phyloP scores from a whole-genome alignment of 1,140 invertebrate genomes.

The Ericerus pela region DNA sequence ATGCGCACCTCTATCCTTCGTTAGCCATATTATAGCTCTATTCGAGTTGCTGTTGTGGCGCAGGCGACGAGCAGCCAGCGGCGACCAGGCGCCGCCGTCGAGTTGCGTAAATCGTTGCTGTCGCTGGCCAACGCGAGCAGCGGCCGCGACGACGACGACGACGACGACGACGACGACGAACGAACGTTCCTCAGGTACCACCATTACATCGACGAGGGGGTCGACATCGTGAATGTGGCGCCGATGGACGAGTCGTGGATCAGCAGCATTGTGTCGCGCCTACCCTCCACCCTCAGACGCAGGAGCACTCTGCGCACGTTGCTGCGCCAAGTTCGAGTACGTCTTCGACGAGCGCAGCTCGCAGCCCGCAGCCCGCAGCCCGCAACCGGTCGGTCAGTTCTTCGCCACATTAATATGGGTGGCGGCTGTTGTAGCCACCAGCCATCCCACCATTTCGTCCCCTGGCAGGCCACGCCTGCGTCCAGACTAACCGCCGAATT shows the following conservation, averaged over 20 bases:
- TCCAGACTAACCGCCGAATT: too few species aligned
- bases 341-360: too few species aligned
- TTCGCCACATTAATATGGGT: too few species aligned
- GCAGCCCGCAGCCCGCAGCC: too few species aligned
- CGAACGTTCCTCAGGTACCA: constrained; percentile 65
- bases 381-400: too few species aligned
- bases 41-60: background rate
- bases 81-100: background rate
- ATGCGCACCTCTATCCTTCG: too few species aligned
- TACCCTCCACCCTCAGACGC: too few species aligned
- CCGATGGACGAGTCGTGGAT: constrained; percentile 45
- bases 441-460: too few species aligned
- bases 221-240: constrained; percentile 70
- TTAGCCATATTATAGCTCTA: background rate
- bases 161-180: constrained; percentile 39
- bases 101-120: constrained; percentile 30
- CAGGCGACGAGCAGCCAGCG: background rate
- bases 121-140: constrained; percentile 32
- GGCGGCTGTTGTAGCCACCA: too few species aligned
- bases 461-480: too few species aligned
- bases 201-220: constrained; percentile 75
- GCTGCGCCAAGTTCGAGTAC: too few species aligned
- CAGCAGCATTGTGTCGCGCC: constrained; percentile 34
- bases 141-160: constrained; percentile 21
- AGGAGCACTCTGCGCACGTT: too few species aligned